Percentiles rank a stretch among this genome's conserved stretches.
These are phyloP conservation scores for Baccha elongata DNA, from an alignment of 2,888 invertebrate species.

Conservation along the genomic window DNA sequence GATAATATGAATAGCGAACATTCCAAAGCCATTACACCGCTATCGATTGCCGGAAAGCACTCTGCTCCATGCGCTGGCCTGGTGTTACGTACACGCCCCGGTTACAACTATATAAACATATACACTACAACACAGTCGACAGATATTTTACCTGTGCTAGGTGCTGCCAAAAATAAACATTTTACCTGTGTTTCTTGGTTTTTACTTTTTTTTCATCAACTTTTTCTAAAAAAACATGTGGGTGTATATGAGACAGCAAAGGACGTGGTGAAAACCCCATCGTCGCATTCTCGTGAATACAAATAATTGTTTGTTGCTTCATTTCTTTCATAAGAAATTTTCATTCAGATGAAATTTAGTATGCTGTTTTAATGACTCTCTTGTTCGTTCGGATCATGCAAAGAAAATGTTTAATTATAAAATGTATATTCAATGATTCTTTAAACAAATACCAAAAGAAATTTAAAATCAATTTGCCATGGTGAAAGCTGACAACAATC, in stretches of 20 bases:
- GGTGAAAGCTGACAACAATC: background rate
- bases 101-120: conserved; percentile 15
- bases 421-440: conserved; percentile 63
- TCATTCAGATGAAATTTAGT: conserved; percentile 64
- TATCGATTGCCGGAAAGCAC: conserved; percentile 66
- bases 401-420: conserved; percentile 46
- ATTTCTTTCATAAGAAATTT: conserved; percentile 8
- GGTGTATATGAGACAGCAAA: conserved; percentile 38
- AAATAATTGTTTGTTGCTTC: conserved; percentile 28
- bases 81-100: conserved; percentile 60
- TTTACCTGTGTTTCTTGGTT: conserved; percentile 53
- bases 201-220: conserved; percentile 40
- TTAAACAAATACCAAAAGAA: conserved; percentile 22
- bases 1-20: conserved; percentile 62
- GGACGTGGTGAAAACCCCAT: conserved; percentile 32
- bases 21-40: conserved; percentile 64
- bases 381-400: conserved; percentile 39
- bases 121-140: conserved; percentile 20
- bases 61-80: conserved; percentile 15
- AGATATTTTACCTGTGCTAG: conserved; percentile 49
- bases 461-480: conserved; percentile 23
- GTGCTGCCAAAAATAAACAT: conserved; percentile 70
- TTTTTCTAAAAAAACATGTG: conserved; percentile 53
- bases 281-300: conserved; percentile 15
- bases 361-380: conserved; percentile 51